phyloP scores from a whole-genome alignment of 2,113 vertebrate species.

The Heterocephalus glaber region DNA sequence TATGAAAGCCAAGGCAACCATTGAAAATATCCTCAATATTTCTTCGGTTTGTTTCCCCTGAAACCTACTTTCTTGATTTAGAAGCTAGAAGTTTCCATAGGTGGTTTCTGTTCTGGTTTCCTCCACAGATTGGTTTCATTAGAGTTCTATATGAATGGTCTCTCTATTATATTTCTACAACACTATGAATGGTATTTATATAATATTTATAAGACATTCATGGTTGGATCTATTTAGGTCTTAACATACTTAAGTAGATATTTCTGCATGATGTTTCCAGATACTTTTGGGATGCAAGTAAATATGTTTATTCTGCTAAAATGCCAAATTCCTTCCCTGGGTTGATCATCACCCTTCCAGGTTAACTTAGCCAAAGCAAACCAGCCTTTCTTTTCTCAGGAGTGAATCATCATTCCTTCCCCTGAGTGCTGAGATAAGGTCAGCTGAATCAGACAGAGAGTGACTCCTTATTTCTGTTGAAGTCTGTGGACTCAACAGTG shows the following conservation, averaged over 20 bases:
- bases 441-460: not conserved
- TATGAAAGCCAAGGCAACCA: not conserved
- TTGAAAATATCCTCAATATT: constrained; percentile 20
- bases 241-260: not conserved
- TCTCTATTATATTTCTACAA: constrained; percentile 31
- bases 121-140: constrained; percentile 4
- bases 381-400: not conserved
- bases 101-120: constrained; percentile 23
- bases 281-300: not conserved
- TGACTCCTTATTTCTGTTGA: not conserved
- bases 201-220: constrained; percentile 12
- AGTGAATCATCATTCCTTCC: not conserved
- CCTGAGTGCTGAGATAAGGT: not conserved
- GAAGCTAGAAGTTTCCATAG: not conserved
- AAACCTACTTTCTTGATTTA: constrained; percentile 34
- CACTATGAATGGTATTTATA: not conserved
- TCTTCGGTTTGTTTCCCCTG: constrained; percentile 26
- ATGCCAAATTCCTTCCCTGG: not conserved
- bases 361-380: not conserved
- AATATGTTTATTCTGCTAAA: constrained; percentile 46
- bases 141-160: not conserved
- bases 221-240: not conserved
- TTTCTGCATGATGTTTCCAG: constrained; percentile 15
- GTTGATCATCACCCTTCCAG: not conserved
- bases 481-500: not conserved